These are phyloP conservation scores for Madoqua kirkii DNA, from an alignment of 2,113 vertebrate genomes.

Conservation along the genomic window DNA sequence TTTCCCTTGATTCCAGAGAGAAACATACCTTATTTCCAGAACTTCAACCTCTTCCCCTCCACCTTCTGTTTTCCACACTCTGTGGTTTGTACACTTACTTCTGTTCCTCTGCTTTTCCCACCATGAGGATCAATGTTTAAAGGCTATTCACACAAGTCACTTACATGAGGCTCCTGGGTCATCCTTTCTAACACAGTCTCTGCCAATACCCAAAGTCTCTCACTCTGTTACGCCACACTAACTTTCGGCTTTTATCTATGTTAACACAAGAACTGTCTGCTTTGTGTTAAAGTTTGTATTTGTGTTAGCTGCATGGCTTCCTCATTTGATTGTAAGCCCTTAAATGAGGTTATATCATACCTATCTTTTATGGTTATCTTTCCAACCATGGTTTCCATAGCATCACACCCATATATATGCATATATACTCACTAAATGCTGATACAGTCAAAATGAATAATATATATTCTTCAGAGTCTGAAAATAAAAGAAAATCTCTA, in stretches of 20 bases:
- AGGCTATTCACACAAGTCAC: background rate
- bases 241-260: background rate
- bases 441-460: background rate
- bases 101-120: background rate
- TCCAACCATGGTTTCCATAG: background rate
- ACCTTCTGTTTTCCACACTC: background rate
- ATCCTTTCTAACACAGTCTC: background rate
- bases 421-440: background rate
- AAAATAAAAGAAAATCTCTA: conserved; percentile 11
- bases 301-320: no score
- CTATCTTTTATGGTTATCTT: background rate
- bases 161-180: background rate
- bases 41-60: background rate
- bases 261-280: background rate
- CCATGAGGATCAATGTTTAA: background rate
- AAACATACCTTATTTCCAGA: background rate
- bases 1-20: background rate
- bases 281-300: background rate
- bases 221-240: background rate
- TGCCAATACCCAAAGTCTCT: background rate
- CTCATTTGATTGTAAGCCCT: background rate
- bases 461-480: background rate
- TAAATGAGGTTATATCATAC: background rate
- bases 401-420: background rate
- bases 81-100: background rate